Evolutionary conservation across 2,888 invertebrate genomes (phyloP), one percentile per base, ranked within the genome.

Genomic region (Hirtodrosophila confusa): DNA sequence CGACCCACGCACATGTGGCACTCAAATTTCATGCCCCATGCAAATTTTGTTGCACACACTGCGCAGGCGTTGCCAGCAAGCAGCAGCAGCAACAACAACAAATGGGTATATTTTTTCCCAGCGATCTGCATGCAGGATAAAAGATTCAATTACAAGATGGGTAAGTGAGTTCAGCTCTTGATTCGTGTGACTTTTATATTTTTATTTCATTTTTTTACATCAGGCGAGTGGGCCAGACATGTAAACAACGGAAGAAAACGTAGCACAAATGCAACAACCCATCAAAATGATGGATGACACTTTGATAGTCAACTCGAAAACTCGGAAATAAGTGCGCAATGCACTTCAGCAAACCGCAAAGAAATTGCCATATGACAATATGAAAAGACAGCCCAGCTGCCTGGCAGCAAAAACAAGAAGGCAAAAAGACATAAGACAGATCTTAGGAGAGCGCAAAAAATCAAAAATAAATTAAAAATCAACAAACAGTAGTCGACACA

Each of bases 221-320:
- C 31, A 17, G 53, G 39, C 60, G 72, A 69, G 74, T 56, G 80
- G 80, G 86, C 86, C 60, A 62, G 78, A 65, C 66, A 76, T 77
- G 80, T 76, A 83, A 83, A 77, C 77, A 50, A 86, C 48, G 50
- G 27, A 55, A 44, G 44, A 33, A 61, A 55, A 47, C 40, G 69
- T 72, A 69, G 65, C 62, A 60, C 43, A 82, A 75, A 56, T 60
- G 69, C 78, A 73, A 68, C 63, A 79, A 83, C 83, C 90, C 83
- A 86, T 90, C 90, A 87, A 85, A 87, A 85, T 89, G 89, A 90
- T 89, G 87, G 90, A 89, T 89, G 88, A 83, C 83, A 78, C 76
- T 88, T 77, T 86, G 86, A 82, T 89, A 71, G 79, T 49, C 53
- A 54, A 51, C 63, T 60, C 58, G 61, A 45, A 37, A 50, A 60